Evolutionary conservation across 2,888 invertebrate genomes (phyloP).

Genomic region (Tetheella fluctuosa): DNA sequence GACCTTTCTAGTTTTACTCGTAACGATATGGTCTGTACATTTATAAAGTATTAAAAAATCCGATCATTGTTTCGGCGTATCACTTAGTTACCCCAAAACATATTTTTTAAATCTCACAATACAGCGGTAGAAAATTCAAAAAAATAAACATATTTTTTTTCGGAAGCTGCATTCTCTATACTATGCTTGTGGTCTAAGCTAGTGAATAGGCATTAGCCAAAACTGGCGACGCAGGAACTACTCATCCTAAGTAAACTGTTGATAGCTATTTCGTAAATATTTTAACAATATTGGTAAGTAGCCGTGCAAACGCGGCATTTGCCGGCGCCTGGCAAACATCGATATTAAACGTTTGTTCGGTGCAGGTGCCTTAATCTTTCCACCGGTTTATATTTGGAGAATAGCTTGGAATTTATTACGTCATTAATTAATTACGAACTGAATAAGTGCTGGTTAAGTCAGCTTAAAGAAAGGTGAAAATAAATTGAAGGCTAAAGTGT

Average conservation of each 20-base stretch:
- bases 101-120: not conserved
- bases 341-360: slow-evolving; percentile 24
- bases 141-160: too few species aligned
- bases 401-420: slow-evolving; percentile 5
- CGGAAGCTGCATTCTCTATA: slow-evolving; percentile 37
- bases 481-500: not conserved
- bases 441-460: not conserved
- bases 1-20: too few species aligned
- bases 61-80: too few species aligned
- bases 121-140: too few species aligned
- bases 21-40: too few species aligned
- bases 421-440: not conserved
- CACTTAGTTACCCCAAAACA: too few species aligned
- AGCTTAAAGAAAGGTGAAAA: not conserved
- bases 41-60: too few species aligned
- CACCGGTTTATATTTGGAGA: slow-evolving; percentile 16
- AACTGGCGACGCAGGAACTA: slow-evolving; percentile 59
- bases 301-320: slow-evolving; percentile 29
- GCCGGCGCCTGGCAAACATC: slow-evolving; percentile 28
- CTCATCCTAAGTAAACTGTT: slow-evolving; percentile 64
- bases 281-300: slow-evolving; percentile 51
- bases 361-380: slow-evolving; percentile 21
- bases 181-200: slow-evolving; percentile 35
- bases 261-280: slow-evolving; percentile 59
- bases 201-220: slow-evolving; percentile 38